Conservation (phyloP, 2,113 vertebrate species). For the Oenanthe oenanthe region DNA sequence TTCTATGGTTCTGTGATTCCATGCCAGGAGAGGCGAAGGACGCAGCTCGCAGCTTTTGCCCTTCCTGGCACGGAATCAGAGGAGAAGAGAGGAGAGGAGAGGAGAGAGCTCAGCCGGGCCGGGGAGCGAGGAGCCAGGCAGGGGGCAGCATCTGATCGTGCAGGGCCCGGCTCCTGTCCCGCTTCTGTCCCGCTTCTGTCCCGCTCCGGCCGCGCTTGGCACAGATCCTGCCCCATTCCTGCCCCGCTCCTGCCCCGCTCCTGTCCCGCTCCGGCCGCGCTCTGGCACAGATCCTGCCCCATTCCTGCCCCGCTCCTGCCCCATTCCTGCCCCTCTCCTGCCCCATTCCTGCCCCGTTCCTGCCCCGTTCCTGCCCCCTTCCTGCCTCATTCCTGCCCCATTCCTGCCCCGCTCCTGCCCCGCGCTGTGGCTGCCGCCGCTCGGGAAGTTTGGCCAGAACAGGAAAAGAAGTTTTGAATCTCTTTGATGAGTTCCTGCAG, state of each 20-base stretch:
- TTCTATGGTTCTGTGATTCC: neutral
- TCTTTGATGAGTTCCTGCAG: neutral
- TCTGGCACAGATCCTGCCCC: too few species aligned
- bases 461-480: neutral
- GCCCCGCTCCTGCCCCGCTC: too few species aligned
- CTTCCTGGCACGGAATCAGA: too few species aligned
- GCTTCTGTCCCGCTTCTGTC: rapidly evolving
- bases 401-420: rapidly evolving
- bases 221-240: too few species aligned
- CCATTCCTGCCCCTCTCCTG: too few species aligned
- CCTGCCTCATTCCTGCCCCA: rapidly evolving
- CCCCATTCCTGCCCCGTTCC: too few species aligned
- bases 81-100: too few species aligned
- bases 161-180: rapidly evolving
- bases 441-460: neutral
- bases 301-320: too few species aligned
- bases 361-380: too few species aligned
- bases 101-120: neutral
- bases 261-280: too few species aligned
- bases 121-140: neutral
- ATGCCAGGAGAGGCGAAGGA: neutral
- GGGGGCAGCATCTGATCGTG: slow-evolving; percentile 7
- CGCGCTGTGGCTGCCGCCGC: neutral
- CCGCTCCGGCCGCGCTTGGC: rapidly evolving
- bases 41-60: too few species aligned